Conservation (phyloP, 2,797 vertebrate species). For the Platyrinchus mystaceus region DNA sequence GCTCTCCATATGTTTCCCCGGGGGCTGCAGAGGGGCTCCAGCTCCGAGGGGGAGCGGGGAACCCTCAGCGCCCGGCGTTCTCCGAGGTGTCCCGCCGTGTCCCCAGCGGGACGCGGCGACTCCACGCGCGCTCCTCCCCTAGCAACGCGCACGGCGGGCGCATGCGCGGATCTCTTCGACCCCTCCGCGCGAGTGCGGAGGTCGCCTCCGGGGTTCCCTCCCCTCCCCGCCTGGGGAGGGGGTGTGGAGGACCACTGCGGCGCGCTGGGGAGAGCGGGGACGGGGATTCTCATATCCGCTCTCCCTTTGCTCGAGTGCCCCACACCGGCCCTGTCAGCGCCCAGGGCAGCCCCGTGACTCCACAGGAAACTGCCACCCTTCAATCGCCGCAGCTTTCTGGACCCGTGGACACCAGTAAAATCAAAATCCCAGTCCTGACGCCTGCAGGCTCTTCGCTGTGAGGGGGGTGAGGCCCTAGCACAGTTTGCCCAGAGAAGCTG, state of each 20-base stretch:
- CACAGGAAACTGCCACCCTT: rapidly evolving
- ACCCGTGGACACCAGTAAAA: background rate
- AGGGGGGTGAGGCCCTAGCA: rapidly evolving
- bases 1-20: background rate
- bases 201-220: background rate
- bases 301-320: rapidly evolving
- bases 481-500: background rate
- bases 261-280: background rate
- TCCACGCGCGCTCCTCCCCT: background rate
- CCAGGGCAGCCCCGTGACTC: rapidly evolving
- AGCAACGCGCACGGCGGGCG: background rate
- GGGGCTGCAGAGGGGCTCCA: background rate
- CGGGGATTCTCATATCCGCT: no score
- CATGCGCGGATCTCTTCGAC: background rate
- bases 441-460: rapidly evolving
- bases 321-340: rapidly evolving
- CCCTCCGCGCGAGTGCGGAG: background rate
- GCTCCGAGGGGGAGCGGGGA: background rate
- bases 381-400: rapidly evolving
- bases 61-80: background rate
- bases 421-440: rapidly evolving
- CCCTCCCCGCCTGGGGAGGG: background rate
- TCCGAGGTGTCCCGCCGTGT: rapidly evolving
- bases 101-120: background rate
- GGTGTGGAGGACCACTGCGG: background rate